phyloP scores from a whole-genome alignment of 2,797 vertebrate species.

The Pseudomugil gertrudae region DNA sequence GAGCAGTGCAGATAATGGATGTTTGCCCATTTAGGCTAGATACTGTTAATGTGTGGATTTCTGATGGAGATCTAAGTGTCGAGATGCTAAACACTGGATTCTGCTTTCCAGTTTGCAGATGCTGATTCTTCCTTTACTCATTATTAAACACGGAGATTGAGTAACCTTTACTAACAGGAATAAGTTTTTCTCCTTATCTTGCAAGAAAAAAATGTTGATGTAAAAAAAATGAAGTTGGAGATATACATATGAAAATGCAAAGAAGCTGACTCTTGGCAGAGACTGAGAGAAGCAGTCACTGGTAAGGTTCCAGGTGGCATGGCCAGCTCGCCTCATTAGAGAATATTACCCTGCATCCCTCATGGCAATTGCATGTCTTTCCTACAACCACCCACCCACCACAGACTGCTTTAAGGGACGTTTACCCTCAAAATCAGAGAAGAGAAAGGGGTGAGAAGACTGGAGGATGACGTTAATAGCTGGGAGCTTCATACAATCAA shows the following conservation, averaged over 20 bases:
- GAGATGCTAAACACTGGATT: slow-evolving; percentile 18
- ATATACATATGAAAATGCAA: slow-evolving; percentile 55
- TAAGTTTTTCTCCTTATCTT: slow-evolving; percentile 8
- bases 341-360: slow-evolving; percentile 75
- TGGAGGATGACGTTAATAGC: slow-evolving; percentile 49
- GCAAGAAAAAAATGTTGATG: slow-evolving; percentile 20
- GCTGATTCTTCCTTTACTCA: slow-evolving; percentile 40
- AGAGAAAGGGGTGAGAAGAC: slow-evolving; percentile 9
- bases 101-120: slow-evolving; percentile 3
- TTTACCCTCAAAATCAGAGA: slow-evolving; percentile 67
- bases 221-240: slow-evolving; percentile 27
- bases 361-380: slow-evolving; percentile 52
- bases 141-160: slow-evolving; percentile 16
- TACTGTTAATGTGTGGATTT: slow-evolving; percentile 36
- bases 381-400: slow-evolving; percentile 27
- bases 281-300: slow-evolving; percentile 50
- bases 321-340: slow-evolving; percentile 77
- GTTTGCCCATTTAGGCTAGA: slow-evolving; percentile 22
- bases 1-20: too few species aligned
- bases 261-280: slow-evolving; percentile 49
- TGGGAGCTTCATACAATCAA: slow-evolving; percentile 58
- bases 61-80: slow-evolving; percentile 25
- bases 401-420: slow-evolving; percentile 55
- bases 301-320: slow-evolving; percentile 65
- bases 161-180: slow-evolving; percentile 27